phyloP scores from a whole-genome alignment of 2,113 vertebrate genomes.

The Oenanthe oenanthe region DNA sequence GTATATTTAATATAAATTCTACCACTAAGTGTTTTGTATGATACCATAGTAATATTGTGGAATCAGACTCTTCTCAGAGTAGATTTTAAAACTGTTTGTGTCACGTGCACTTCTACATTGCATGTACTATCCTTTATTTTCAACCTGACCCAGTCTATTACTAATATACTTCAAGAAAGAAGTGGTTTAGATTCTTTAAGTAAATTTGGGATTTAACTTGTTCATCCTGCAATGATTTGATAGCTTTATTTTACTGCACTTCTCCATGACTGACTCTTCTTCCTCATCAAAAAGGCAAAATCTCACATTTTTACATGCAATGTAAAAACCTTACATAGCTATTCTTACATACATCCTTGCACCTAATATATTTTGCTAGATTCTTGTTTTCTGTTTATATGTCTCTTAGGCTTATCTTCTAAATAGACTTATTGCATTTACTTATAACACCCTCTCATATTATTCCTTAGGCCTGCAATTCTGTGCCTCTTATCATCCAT shows the following conservation, averaged over 20 bases:
- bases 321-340: background rate
- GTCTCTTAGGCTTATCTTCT: background rate
- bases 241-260: background rate
- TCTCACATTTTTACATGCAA: background rate
- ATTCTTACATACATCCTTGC: background rate
- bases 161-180: background rate
- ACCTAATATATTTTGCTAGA: background rate
- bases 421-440: background rate
- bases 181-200: background rate
- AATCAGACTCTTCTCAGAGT: background rate
- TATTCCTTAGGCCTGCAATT: background rate
- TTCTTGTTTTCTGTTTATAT: background rate
- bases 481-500: background rate
- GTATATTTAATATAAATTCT: background rate
- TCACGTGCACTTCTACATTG: background rate
- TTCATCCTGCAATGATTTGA: background rate
- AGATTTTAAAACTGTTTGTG: background rate
- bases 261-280: fast-evolving
- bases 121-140: background rate
- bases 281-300: background rate
- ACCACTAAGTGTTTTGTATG: background rate
- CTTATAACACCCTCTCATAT: background rate
- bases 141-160: background rate
- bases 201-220: background rate
- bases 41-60: background rate